A percentile compares a stretch with the other conserved stretches of the same genome.
phyloP scores from a whole-genome alignment of 2,888 invertebrate genomes.

The Nomada hirtipes region DNA sequence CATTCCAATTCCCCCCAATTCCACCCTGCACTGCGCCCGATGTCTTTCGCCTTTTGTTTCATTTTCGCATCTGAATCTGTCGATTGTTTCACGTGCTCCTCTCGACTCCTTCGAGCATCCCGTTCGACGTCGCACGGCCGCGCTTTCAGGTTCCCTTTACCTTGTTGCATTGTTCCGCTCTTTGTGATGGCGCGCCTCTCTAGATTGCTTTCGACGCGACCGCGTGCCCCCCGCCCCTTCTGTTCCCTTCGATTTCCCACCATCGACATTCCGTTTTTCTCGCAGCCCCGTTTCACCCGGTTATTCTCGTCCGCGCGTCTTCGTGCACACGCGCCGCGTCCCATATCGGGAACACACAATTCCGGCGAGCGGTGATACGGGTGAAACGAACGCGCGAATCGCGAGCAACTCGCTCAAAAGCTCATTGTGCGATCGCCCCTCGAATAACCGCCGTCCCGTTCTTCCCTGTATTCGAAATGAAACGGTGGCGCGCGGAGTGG shows the following conservation, averaged over 20 bases:
- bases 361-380: neutral
- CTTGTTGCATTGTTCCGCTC: conserved; percentile 52
- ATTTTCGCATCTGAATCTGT: conserved; percentile 32
- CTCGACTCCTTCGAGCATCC: conserved; percentile 19
- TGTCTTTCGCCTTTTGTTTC: conserved; percentile 30
- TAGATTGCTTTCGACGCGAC: conserved; percentile 50
- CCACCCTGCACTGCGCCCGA: neutral
- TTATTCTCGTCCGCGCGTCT: conserved; percentile 36
- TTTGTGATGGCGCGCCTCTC: conserved; percentile 48
- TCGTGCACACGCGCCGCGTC: conserved; percentile 2
- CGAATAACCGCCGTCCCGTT: neutral
- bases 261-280: conserved; percentile 38
- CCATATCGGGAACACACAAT: conserved; percentile 15
- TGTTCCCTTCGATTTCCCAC: conserved; percentile 11
- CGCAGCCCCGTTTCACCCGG: conserved; percentile 4
- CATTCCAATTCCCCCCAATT: neutral
- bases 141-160: conserved; percentile 44
- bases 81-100: conserved; percentile 39
- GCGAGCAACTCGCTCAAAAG: neutral
- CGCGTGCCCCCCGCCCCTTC: neutral
- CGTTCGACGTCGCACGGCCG: conserved; percentile 16
- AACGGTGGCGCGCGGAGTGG: neutral
- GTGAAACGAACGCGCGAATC: neutral
- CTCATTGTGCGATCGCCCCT: too few relatives aligned
- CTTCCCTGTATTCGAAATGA: neutral